These are phyloP conservation scores for Microcebus tavaratra DNA, from an alignment of 2,113 vertebrate species.

Conservation along the genomic window DNA sequence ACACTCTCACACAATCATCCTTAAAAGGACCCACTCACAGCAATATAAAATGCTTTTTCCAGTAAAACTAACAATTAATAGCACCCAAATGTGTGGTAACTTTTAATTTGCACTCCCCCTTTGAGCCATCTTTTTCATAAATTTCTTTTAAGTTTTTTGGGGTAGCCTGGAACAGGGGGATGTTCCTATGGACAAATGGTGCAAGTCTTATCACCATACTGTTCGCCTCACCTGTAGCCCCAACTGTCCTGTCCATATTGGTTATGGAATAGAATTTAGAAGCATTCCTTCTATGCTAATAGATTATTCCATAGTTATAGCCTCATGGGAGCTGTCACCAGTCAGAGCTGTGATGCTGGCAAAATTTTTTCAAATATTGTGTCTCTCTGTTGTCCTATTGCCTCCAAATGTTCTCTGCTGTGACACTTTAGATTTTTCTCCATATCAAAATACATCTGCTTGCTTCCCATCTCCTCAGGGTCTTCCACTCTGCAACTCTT, in stretches of 20 bases:
- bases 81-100: background rate
- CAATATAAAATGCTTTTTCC: background rate
- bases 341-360: background rate
- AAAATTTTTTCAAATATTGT: background rate
- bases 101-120: background rate
- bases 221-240: background rate
- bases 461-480: background rate
- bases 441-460: background rate
- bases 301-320: background rate
- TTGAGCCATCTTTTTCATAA: background rate
- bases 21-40: background rate
- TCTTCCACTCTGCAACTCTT: background rate
- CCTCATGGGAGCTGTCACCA: background rate
- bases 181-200: background rate
- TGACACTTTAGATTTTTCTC: background rate
- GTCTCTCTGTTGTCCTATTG: background rate
- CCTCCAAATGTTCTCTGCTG: background rate
- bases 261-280: background rate
- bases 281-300: background rate
- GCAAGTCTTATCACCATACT: rapidly evolving
- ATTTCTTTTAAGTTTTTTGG: background rate
- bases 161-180: background rate
- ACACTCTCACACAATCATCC: background rate
- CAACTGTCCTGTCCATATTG: background rate
- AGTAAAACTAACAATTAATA: background rate